Evolutionary conservation across 2,797 vertebrate genomes (phyloP), one percentile per base, ranked within the genome.

Genomic region (Lacerta viridis): DNA sequence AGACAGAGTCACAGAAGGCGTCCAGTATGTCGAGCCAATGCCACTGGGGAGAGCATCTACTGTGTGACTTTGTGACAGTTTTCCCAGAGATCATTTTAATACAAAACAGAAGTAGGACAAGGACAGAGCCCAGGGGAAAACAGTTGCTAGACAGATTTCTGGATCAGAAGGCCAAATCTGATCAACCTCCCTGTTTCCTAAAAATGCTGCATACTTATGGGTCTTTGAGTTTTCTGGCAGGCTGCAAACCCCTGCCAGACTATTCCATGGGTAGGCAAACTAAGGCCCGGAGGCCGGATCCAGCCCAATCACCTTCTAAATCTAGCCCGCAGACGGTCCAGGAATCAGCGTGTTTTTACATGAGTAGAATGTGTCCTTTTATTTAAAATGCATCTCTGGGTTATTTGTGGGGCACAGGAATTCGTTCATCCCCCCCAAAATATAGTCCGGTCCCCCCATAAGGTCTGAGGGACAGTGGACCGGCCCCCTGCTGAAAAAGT

Each of bases 71-170:
- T 69, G 84, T 77, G 46, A 50, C 71, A 59, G 61, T 5, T 61
- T 33, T 71, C 18, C 43, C 61, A 0, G 46, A 55, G 59, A 76
- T 77, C 18, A 36, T 69, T 89, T 89, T 27, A 77, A 50, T 55
- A 33, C 33, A 41, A 46, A 27, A 69, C 15, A 23, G 43, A 89
- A 89, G 61, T 86, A 89, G 79, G 79, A 68, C 88, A 82, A 59
- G 84, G 79, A 82, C 69, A 76, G 18, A 41, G 71, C 79, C 61
- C 84, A 33, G 79, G 66, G 84, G 79, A 59, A 41, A 7, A 55
- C 50, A 39, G 1, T 69, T 29, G 9, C 78, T 59, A 13, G 79
- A 18, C 2, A 64, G 23, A 55, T 82, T 55, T 85, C 11, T 75
- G 81, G 36, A 11, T 25, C 50, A 6, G 46, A 69, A 50, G 39